A percentile compares a stretch with the other conserved stretches of the same genome.
Evolutionary conservation across 2,797 vertebrate genomes (phyloP).

Genomic region (Jordanella pulchra): DNA sequence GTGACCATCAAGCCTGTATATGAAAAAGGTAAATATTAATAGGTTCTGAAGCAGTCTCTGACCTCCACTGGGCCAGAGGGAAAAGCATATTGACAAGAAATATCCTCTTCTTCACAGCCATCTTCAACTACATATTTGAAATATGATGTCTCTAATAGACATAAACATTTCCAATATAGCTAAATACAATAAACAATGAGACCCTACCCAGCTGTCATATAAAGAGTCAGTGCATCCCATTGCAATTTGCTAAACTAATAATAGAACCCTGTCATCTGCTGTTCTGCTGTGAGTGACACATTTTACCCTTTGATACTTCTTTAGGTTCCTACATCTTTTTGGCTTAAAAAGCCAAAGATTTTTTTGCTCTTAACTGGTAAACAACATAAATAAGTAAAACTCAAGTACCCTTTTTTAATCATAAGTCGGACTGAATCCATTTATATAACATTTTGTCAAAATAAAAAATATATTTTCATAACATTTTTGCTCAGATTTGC

Average conservation of each 20-base stretch:
- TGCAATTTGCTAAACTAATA: conserved; percentile 45
- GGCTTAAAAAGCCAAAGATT: conserved; percentile 12
- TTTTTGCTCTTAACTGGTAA: conserved; percentile 2
- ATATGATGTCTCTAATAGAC: conserved; percentile 40
- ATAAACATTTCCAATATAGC: conserved; percentile 40
- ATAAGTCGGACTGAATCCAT: too few species aligned
- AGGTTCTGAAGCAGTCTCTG: conserved; percentile 45
- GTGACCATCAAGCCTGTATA: conserved; percentile 49
- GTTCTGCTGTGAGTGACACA: conserved; percentile 51
- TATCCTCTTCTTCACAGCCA: conserved; percentile 12
- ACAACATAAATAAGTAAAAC: conserved; percentile 20
- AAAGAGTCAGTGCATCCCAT: conserved; percentile 36
- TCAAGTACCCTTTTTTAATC: too few species aligned
- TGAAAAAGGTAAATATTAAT: conserved; percentile 46
- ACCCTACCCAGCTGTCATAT: conserved; percentile 33
- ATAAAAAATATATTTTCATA: background rate
- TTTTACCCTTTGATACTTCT: conserved; percentile 61
- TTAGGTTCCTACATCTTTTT: conserved; percentile 3
- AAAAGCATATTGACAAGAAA: conserved; percentile 20
- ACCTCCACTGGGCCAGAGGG: conserved; percentile 38
- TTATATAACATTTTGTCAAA: too few species aligned
- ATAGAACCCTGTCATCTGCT: conserved; percentile 54
- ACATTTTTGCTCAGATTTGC: background rate
- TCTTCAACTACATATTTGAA: conserved; percentile 12
- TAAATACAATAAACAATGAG: conserved; percentile 46